Base-by-base conservation (phyloP, 2,888 invertebrate genomes). In the Scaptomyza flava region DNA sequence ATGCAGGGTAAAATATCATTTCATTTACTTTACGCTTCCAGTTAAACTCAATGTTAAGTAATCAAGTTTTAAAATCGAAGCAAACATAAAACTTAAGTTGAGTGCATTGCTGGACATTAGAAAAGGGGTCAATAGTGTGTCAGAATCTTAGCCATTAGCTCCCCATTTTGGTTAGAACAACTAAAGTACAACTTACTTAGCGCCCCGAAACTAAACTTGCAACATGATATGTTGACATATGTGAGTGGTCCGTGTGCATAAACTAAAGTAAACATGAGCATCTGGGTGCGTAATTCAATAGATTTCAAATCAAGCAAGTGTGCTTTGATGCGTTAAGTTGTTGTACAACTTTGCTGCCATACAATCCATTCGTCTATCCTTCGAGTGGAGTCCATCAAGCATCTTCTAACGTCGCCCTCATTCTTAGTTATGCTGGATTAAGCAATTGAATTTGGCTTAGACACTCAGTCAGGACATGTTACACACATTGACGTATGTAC, bases 381-480 rank as follows among this genome's bases (percentile, higher is more conserved):
- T 27, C 27, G 27, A 27, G 6, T 27, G 27, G 27, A 27, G 42
- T 33, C 54, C 46, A 46, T 30, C 72, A 72, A n/a, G 9, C 75
- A 69, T 69, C 80, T 81, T 74, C 82, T 68, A 68, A 64, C 67
- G 50, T 64, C 54, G 62, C 68, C 66, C 72, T 71, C 59, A 68
- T 72, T 72, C 71, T 63, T 74, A 77, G 74, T 77, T 78, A 75
- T 59, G 68, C 63, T 59, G 82, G 72, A 77, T 87, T 83, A 75
- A 85, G 75, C 82, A 85, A 79, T 81, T 69, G 79, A 81, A 79
- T 77, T 74, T 72, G 74, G 81, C 84, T 84, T 82, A 79, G 41
- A 47, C 41, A 64, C 14, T 27, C 17, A 12, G 30, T 27, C 34
- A 34, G 38, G 33, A 3, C 27, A 30, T 30, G 27, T 11, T n/a